Evolutionary conservation across 1,140 invertebrate genomes (phyloP), one percentile per base, ranked within the genome.

Genomic region (Probaryconus sp.): DNA sequence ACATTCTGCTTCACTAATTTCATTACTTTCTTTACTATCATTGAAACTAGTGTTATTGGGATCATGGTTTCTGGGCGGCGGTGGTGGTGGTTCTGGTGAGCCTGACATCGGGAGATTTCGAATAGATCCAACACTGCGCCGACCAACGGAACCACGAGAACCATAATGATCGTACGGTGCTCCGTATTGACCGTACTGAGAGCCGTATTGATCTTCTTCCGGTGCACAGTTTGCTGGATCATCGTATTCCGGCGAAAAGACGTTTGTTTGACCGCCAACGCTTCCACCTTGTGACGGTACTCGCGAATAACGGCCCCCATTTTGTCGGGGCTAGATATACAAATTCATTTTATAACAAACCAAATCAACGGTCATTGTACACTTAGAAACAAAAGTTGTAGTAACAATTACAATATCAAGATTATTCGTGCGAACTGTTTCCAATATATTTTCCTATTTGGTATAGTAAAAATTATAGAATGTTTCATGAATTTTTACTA

Each of bases 1-100:
- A 86, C 95, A 96, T 86, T 96, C 95, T 77, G 95, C 95, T 89
- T 97, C 95, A 81, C 94, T 96, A 84, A 96, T 95, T 87, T 97
- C 95, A 87, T 96, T 96, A 85, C 94, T 96, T 81, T 96, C 95
- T 88, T 96, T 96, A 81, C 94, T 95, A 83, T 96, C 94, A 86
- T 96, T 96, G 87, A 95, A 95, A 64, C 92, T 94, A 30, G 91
- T 93, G 76, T 91, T 91, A 79, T 90, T 92, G 75, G 90, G 91
- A 77, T 93, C 93, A 79, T 93, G 92, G 82, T 91, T 94, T 76
- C 92, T 89, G 47, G 92, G 93, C 35, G 91, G 94, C 79, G 94
- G 94, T 89, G 93, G 93, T 71, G 94, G 94, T 24, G 94, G 94
- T 89, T 95, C 94, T 50, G 94, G 94, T 21, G 93, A 93, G 37